Conservation (phyloP, 2,888 invertebrate species). For the Drosophila pegasa region DNA sequence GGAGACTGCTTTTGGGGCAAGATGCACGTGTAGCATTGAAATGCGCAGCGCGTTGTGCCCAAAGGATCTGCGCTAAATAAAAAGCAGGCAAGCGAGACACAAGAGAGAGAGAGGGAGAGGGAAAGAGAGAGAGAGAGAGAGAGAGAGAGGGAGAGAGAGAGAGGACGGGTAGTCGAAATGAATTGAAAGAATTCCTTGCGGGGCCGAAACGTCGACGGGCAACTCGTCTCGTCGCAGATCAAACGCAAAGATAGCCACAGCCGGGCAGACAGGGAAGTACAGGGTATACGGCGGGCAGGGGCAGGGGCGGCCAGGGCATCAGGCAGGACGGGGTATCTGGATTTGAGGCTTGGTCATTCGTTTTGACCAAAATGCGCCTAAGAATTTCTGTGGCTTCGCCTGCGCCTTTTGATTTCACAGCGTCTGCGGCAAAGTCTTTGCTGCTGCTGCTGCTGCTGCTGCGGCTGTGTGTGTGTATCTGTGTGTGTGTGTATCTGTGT, state of each 20-base stretch:
- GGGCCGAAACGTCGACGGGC: conserved; percentile 68
- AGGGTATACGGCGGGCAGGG: neutral
- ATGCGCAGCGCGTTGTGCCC: conserved; percentile 75
- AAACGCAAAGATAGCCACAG: conserved; percentile 66
- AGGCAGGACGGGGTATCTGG: conserved; percentile 5
- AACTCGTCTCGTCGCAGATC: conserved; percentile 60
- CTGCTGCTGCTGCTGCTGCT: no score
- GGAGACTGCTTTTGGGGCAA: conserved; percentile 33
- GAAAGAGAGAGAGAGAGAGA: conserved; percentile 2
- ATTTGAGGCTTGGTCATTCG: conserved; percentile 28
- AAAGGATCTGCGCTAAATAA: conserved; percentile 72
- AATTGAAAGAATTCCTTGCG: conserved; percentile 78
- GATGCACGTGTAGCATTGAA: conserved; percentile 77
- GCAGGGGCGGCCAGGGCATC: neutral
- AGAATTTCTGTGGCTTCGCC: conserved; percentile 67
- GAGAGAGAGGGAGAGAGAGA: neutral
- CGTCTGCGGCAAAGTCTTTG: neutral
- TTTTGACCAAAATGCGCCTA: conserved; percentile 57
- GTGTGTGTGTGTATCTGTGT: neutral
- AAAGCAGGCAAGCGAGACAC: conserved; percentile 8
- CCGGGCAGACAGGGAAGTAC: conserved; percentile 13
- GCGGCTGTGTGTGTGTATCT: no score
- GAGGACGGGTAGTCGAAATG: conserved; percentile 50
- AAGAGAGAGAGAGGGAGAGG: neutral
- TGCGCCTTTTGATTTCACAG: conserved; percentile 58